These are phyloP conservation scores for Lordiphosa mommai DNA, from an alignment of 1,140 invertebrate genomes.

Conservation along the genomic window DNA sequence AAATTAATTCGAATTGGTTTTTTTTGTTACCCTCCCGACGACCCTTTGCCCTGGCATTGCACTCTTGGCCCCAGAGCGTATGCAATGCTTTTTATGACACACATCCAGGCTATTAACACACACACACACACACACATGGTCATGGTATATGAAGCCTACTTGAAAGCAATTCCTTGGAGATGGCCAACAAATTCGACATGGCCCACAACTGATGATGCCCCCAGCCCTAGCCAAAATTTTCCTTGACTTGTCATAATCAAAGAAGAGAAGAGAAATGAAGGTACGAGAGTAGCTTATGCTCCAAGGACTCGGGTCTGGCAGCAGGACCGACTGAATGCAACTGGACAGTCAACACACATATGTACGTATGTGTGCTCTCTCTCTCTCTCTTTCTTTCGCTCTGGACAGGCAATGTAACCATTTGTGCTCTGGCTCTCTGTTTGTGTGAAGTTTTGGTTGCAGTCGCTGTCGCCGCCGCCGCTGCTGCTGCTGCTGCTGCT, in stretches of 20 bases:
- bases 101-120: conserved; percentile 60
- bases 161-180: conserved; percentile 53
- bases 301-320: conserved; percentile 30
- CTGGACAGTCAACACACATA: conserved; percentile 36
- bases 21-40: too few species aligned
- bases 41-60: too few species aligned
- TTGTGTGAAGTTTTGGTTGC: conserved; percentile 60
- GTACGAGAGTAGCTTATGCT: conserved; percentile 31
- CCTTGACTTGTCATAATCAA: conserved; percentile 75
- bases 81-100: conserved; percentile 32
- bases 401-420: conserved; percentile 57
- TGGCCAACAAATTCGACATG: conserved; percentile 36
- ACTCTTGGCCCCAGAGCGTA: too few species aligned
- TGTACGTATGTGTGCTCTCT: conserved; percentile 10
- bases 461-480: neutral
- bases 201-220: conserved; percentile 3
- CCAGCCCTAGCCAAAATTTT: conserved; percentile 37
- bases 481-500: conserved; percentile 10
- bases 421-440: conserved; percentile 40
- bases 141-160: conserved; percentile 25
- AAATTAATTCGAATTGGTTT: neutral
- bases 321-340: conserved; percentile 35
- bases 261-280: conserved; percentile 62
- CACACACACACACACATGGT: conserved; percentile 26
- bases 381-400: conserved; percentile 12